phyloP scores from a whole-genome alignment of 2,888 invertebrate genomes.

The Callyntrura guangdongensis region DNA sequence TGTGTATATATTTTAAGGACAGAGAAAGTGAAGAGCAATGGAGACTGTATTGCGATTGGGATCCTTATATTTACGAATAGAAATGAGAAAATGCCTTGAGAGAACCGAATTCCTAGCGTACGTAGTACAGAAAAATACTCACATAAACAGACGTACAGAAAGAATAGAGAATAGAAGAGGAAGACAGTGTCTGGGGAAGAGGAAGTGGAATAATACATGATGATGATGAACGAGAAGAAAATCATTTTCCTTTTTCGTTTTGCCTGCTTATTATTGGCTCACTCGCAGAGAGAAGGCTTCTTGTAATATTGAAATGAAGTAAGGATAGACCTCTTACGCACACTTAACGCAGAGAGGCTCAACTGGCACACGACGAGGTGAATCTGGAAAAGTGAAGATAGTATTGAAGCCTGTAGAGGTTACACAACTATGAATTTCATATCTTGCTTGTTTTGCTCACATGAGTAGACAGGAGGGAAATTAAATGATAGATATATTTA shows the following conservation, averaged over 20 bases:
- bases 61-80: not conserved
- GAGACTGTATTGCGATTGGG: not conserved
- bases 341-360: not conserved
- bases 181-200: slow-evolving; percentile 2
- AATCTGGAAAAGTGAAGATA: slow-evolving; percentile 8
- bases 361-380: not conserved
- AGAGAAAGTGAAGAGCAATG: no score
- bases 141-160: not conserved
- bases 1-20: no score
- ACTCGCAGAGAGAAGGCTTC: not conserved
- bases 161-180: slow-evolving; percentile 16
- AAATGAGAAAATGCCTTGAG: not conserved
- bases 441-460: no score
- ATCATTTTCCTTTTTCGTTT: not conserved
- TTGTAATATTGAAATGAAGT: not conserved
- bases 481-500: no score
- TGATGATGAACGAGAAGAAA: slow-evolving; percentile 15
- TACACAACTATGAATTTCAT: no score
- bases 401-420: not conserved
- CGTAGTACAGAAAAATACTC: not conserved
- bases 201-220: slow-evolving; percentile 30
- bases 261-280: not conserved
- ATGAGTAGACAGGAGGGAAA: no score
- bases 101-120: not conserved
- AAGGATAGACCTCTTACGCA: not conserved